These are phyloP conservation scores for Sebastes kiyomatsui DNA, from an alignment of 2,797 vertebrate genomes.

Conservation along the genomic window DNA sequence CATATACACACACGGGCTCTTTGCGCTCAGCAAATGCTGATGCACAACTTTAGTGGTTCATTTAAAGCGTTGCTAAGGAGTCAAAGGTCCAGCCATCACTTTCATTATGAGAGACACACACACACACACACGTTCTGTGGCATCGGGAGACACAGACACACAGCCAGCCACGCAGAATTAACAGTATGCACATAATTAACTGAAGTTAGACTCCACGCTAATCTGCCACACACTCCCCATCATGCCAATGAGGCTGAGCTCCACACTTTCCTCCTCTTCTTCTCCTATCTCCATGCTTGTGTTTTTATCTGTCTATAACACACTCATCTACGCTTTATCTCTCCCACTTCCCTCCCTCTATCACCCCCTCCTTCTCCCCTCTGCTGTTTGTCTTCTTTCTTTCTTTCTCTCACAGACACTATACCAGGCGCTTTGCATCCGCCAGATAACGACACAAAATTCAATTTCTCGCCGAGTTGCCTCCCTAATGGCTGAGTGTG, in stretches of 20 bases:
- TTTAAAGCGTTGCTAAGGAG: conserved; percentile 61
- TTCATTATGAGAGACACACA: conserved; percentile 56
- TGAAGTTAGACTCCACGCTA: conserved; percentile 56
- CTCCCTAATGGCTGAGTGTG: conserved; percentile 63
- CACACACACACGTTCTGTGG: background rate
- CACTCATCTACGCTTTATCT: conserved; percentile 31
- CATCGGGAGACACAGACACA: conserved; percentile 45
- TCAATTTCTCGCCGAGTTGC: conserved; percentile 76
- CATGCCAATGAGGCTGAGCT: conserved; percentile 53
- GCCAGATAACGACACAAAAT: conserved; percentile 76
- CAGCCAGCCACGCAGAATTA: conserved; percentile 59
- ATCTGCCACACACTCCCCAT: conserved; percentile 46
- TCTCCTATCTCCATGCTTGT: background rate
- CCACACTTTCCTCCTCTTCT: conserved; percentile 15
- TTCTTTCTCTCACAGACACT: conserved; percentile 34
- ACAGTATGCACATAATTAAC: conserved; percentile 69
- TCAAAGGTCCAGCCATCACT: conserved; percentile 68
- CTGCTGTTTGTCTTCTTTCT: conserved; percentile 24
- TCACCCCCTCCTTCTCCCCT: conserved; percentile 17
- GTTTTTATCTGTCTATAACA: conserved; percentile 46
- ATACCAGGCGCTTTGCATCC: conserved; percentile 69
- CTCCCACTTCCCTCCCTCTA: conserved; percentile 1
- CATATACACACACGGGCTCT: conserved; percentile 15
- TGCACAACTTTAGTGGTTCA: conserved; percentile 57
- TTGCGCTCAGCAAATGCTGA: conserved; percentile 63